These are phyloP conservation scores for Sphaeramia orbicularis DNA, from an alignment of 2,797 vertebrate species.

Conservation along the genomic window DNA sequence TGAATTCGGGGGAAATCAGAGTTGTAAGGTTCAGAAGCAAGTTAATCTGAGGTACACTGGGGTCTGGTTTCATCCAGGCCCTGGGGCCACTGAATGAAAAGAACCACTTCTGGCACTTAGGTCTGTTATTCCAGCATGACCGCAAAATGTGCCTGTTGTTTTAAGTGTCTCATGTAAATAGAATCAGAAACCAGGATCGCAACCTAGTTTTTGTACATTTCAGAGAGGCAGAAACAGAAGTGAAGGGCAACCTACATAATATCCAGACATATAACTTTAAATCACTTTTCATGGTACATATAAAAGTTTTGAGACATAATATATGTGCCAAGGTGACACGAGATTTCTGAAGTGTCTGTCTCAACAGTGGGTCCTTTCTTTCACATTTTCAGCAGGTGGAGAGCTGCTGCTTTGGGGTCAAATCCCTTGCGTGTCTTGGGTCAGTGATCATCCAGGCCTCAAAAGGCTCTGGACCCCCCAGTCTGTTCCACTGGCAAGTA, in stretches of 20 bases:
- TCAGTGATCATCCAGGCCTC: conserved; percentile 69
- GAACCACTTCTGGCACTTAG: conserved; percentile 81
- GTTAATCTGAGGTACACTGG: conserved; percentile 87
- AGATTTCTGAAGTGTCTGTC: conserved; percentile 37
- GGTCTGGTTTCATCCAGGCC: conserved; percentile 23
- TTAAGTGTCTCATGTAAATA: conserved; percentile 31
- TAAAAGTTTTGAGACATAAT: conserved; percentile 5
- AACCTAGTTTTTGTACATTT: conserved; percentile 1
- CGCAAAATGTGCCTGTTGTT: conserved; percentile 34
- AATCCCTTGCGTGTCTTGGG: conserved; percentile 73
- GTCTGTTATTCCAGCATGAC: conserved; percentile 59
- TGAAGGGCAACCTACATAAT: not conserved
- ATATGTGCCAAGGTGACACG: conserved; percentile 21
- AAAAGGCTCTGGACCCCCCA: conserved; percentile 77
- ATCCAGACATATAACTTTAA: not conserved
- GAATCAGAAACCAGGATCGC: conserved; percentile 6
- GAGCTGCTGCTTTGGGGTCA: conserved; percentile 80
- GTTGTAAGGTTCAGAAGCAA: conserved; percentile 88
- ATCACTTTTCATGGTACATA: conserved; percentile 20
- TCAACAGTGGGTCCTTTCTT: conserved; percentile 47
- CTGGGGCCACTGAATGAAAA: conserved; percentile 50
- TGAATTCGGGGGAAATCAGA: conserved; percentile 89
- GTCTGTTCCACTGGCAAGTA: conserved; percentile 59
- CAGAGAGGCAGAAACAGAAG: conserved; percentile 4
- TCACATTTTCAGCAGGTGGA: conserved; percentile 73